These are phyloP conservation scores for Geothlypis trichas DNA, from an alignment of 2,113 vertebrate genomes.

Conservation along the genomic window DNA sequence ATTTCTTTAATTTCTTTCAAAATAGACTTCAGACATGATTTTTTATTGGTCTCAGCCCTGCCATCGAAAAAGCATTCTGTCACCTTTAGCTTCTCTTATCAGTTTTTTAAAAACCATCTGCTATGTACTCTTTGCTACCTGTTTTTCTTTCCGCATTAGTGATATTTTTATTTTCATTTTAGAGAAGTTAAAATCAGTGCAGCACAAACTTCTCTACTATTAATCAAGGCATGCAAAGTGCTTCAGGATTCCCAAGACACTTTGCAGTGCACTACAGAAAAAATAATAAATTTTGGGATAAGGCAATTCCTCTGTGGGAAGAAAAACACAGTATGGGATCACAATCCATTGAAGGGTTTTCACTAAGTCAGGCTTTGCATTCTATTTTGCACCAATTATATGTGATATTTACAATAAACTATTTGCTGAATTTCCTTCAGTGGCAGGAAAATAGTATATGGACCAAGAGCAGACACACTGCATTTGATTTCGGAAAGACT, in stretches of 20 bases:
- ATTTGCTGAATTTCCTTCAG: not conserved
- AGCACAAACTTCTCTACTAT: not conserved
- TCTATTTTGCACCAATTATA: not conserved
- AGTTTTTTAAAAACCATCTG: not conserved
- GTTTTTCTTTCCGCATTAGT: not conserved
- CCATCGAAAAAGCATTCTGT: not conserved
- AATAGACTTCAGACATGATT: not conserved
- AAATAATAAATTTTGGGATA: not conserved
- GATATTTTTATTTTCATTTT: not conserved
- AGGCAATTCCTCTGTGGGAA: not conserved
- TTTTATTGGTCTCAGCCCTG: not conserved
- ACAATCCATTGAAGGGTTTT: not conserved
- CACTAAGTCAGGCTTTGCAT: not conserved
- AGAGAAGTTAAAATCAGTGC: not conserved
- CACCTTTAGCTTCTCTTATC: not conserved
- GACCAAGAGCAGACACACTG: too few relatives aligned
- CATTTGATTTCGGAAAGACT: not conserved
- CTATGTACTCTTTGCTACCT: not conserved
- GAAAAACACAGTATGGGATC: not conserved
- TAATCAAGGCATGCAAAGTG: not conserved
- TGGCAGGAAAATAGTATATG: not conserved
- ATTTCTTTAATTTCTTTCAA: not conserved
- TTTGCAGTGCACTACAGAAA: not conserved
- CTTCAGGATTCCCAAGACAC: not conserved
- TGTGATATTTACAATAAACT: not conserved